Base-by-base conservation (phyloP, 2,113 vertebrate species). In the Anguilla rostrata region DNA sequence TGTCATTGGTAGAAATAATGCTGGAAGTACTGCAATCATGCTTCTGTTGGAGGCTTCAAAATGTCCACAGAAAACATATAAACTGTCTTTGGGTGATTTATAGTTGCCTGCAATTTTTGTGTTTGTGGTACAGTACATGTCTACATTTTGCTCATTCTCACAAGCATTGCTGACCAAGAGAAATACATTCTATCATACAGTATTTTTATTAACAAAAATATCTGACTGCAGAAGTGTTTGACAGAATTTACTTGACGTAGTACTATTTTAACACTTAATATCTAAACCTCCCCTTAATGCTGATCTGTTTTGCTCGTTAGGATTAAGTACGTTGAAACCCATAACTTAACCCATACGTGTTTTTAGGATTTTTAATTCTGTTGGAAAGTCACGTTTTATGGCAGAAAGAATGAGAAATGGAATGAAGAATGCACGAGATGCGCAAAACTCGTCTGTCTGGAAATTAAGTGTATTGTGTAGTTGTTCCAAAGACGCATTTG, bases 401-500 rank as follows among this genome's bases (percentile, higher is more conserved):
- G 11, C 26, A 34, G 71, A 75, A 75, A 75, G 71, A 71, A 20
- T n/a, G 20, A 29, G 46, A 83, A 86, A 66, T 82, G 26, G n/a
- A 39, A 82, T 82, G 82, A 82, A 57, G 46, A 40, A 82, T 78
- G 71, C 53, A 60, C 7, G 14, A 46, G 71, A 39, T 84, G 83
- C 85, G 49, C 78, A 84, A 79, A 40, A 75, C 75, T 14, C 14
- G 29, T 82, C 82, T 86, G 78, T 85, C 60, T 89, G 60, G 12
- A 89, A 80, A 81, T 46, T 78, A 39, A 84, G 39, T 88, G 75
- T 56, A 56, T 84, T 34, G 41, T 88, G 78, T 84, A 78, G 87
- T 86, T 83, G 84, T 85, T 87, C 88, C 84, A 90, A 88, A 90
- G 85, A 85, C 56, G n/a, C n/a, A 1, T 86, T 34, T 82, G 75